Percentiles rank a stretch among this genome's conserved stretches.
These are phyloP conservation scores for Petromus typicus DNA, from an alignment of 2,113 vertebrate genomes.

Conservation along the genomic window DNA sequence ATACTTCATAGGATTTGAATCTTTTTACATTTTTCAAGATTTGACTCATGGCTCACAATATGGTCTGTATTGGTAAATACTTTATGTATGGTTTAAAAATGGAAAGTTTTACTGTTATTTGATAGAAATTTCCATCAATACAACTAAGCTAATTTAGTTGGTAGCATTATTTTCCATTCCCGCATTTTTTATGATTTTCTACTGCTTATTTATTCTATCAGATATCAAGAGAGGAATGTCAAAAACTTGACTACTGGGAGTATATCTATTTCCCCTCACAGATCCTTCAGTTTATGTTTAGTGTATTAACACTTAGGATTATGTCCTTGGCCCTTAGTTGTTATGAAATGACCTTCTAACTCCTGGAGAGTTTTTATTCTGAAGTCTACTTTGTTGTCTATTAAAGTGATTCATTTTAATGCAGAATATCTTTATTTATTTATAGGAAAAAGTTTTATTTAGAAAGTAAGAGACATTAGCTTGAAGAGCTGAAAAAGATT, in stretches of 20 bases:
- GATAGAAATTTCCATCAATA: background rate
- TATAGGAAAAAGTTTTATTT: background rate
- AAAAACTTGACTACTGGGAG: accelerated
- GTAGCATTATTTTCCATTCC: background rate
- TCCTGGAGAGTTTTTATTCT: background rate
- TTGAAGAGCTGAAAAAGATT: background rate
- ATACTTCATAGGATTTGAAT: background rate
- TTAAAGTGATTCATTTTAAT: background rate
- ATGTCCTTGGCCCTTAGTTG: background rate
- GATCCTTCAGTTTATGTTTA: background rate
- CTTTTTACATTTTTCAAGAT: background rate
- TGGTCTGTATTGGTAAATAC: background rate
- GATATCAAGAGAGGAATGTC: accelerated
- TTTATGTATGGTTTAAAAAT: background rate
- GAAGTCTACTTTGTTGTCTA: background rate
- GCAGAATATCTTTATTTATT: background rate
- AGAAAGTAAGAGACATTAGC: background rate
- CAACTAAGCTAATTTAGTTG: background rate
- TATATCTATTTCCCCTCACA: background rate
- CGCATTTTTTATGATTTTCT: background rate
- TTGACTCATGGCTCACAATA: background rate
- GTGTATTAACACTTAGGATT: no score
- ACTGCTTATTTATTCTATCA: no score
- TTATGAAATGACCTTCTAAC: background rate
- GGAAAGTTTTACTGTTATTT: background rate